phyloP scores from a whole-genome alignment of 2,888 invertebrate species.

The Spicauda simplicius region DNA sequence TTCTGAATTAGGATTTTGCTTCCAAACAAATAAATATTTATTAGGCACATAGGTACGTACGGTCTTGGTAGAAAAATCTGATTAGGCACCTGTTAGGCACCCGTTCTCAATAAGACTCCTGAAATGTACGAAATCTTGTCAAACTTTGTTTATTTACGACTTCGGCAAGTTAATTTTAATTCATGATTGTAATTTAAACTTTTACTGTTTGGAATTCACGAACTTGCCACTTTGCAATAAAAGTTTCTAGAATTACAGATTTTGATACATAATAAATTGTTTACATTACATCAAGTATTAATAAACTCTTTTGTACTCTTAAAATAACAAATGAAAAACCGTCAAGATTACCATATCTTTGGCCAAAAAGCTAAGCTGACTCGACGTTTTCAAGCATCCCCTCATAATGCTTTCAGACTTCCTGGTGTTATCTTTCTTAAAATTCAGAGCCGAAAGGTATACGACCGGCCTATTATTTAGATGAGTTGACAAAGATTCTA shows the following conservation, averaged over 20 bases:
- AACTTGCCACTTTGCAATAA: background rate
- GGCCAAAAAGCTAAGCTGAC: constrained; percentile 43
- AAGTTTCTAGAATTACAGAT: background rate
- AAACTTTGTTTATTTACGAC: no score
- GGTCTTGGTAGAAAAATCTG: no score
- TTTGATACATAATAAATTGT: background rate
- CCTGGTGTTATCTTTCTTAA: constrained; percentile 59
- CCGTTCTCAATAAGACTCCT: background rate
- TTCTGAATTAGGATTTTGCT: background rate
- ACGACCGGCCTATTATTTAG: constrained; percentile 68
- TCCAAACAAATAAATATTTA: no score
- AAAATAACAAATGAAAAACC: background rate
- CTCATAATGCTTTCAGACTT: constrained; percentile 50
- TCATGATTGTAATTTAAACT: background rate
- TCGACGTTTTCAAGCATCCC: constrained; percentile 49
- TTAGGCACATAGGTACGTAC: no score
- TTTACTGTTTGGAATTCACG: background rate
- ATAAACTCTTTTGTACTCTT: background rate
- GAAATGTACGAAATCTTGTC: no score
- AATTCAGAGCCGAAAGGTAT: constrained; percentile 57
- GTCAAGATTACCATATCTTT: constrained; percentile 24
- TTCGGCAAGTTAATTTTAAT: no score
- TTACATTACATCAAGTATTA: background rate
- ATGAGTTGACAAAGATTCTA: constrained; percentile 68
- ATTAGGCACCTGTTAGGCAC: no score